Evolutionary conservation across 2,113 vertebrate genomes (phyloP).

Genomic region (Petaurus breviceps): DNA sequence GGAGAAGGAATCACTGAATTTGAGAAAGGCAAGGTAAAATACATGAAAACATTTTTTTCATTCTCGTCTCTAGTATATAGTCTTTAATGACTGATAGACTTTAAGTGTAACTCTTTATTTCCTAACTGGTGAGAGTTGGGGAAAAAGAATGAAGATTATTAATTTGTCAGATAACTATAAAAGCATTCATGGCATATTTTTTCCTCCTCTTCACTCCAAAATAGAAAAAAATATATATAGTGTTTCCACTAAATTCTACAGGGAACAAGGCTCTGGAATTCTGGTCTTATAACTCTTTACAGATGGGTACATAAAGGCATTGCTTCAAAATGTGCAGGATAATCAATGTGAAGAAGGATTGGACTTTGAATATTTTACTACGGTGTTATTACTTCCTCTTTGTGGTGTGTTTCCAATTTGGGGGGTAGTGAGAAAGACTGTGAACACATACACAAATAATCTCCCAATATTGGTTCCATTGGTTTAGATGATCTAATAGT

Average conservation of each 20-base stretch:
- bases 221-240: neutral
- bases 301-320: conserved; percentile 79
- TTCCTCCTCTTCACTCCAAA: conserved; percentile 49
- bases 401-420: conserved; percentile 82
- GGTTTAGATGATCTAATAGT: conserved; percentile 80
- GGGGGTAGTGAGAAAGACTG: conserved; percentile 64
- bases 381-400: conserved; percentile 80
- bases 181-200: conserved; percentile 44
- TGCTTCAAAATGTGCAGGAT: conserved; percentile 82
- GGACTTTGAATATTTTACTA: conserved; percentile 79
- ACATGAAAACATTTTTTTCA: conserved; percentile 19
- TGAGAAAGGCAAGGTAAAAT: conserved; percentile 45
- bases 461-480: conserved; percentile 74
- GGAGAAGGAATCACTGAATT: conserved; percentile 38
- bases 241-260: conserved; percentile 64
- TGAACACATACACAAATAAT: conserved; percentile 46
- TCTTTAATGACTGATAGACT: conserved; percentile 44
- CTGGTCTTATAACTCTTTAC: conserved; percentile 79
- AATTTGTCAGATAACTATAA: conserved; percentile 67
- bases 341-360: conserved; percentile 82
- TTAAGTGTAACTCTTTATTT: conserved; percentile 25
- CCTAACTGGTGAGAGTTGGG: neutral
- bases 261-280: conserved; percentile 71
- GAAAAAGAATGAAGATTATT: conserved; percentile 56
- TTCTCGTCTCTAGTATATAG: neutral